Evolutionary conservation across 2,113 vertebrate genomes (phyloP).

Genomic region (Aspidoscelis tigris): DNA sequence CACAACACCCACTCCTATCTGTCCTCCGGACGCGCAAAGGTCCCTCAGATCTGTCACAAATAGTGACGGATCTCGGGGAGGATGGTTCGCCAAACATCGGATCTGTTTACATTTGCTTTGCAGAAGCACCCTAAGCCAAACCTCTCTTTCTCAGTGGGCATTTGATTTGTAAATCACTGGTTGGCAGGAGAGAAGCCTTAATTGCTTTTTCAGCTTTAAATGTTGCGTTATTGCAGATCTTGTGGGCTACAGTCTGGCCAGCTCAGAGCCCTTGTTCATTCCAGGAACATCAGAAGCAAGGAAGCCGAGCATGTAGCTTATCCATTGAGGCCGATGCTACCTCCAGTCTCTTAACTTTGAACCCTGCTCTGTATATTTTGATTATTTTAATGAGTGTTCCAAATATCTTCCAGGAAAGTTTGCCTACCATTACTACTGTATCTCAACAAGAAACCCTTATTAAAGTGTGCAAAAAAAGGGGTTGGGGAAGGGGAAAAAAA

Average conservation of each 20-base stretch:
- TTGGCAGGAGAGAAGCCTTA: background rate
- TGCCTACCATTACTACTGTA: background rate
- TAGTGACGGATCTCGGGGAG: no score
- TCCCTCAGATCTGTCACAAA: no score
- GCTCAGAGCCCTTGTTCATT: background rate
- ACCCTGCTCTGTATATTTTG: background rate
- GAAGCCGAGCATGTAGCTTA: background rate
- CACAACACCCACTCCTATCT: no score
- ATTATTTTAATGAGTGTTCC: background rate
- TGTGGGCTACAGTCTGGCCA: background rate
- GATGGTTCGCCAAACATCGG: no score
- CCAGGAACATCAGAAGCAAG: background rate
- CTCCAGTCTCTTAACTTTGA: background rate
- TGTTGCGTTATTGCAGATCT: background rate
- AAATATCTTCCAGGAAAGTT: background rate
- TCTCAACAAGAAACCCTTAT: background rate
- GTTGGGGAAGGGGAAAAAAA: background rate
- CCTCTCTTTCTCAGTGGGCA: no score
- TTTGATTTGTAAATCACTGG: background rate
- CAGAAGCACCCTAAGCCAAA: no score
- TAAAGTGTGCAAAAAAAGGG: background rate
- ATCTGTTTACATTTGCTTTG: no score
- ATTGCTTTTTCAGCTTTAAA: background rate
- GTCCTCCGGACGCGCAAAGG: no score
- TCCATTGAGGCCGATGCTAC: background rate